A percentile compares a stretch with the other conserved stretches of the same genome.
Evolutionary conservation across 1,140 invertebrate genomes (phyloP).

Genomic region (Drosophila sechellia): DNA sequence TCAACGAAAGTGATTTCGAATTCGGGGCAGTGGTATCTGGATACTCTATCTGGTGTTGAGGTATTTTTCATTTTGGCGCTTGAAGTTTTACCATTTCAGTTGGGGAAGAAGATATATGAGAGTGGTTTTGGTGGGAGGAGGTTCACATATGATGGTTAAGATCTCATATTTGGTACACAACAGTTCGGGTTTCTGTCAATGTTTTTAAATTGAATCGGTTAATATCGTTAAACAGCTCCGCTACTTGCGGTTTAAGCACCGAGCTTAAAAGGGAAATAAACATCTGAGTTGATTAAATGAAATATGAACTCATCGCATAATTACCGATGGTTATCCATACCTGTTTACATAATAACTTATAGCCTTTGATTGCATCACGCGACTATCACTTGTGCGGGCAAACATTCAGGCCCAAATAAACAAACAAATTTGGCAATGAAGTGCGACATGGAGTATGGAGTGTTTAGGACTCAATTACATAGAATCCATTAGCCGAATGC

Average conservation of each 20-base stretch:
- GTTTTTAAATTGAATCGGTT: constrained; percentile 29
- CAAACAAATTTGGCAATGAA: constrained; percentile 68
- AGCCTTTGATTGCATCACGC: constrained; percentile 50
- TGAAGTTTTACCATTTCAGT: not conserved
- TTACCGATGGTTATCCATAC: constrained; percentile 45
- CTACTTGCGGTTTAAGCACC: constrained; percentile 8
- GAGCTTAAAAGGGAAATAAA: constrained; percentile 19
- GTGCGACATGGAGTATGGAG: constrained; percentile 36
- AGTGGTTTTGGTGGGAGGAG: not conserved
- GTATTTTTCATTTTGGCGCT: not conserved
- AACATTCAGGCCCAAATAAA: constrained; percentile 40
- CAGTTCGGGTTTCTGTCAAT: not conserved
- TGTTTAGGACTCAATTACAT: constrained; percentile 52
- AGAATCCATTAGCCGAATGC: constrained; percentile 74
- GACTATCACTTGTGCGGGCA: constrained; percentile 40
- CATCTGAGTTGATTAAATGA: constrained; percentile 24
- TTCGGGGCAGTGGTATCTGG: not conserved
- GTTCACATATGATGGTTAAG: not conserved
- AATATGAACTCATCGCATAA: constrained; percentile 45
- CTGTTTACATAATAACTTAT: constrained; percentile 46
- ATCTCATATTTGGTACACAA: not conserved
- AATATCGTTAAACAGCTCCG: constrained; percentile 14
- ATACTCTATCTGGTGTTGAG: constrained; percentile 24
- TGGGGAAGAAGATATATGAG: not conserved
- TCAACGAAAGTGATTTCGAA: constrained; percentile 18